A percentile compares a stretch with the other conserved stretches of the same genome.
Evolutionary conservation across 2,888 invertebrate genomes (phyloP).

Genomic region (Archips xylosteana): DNA sequence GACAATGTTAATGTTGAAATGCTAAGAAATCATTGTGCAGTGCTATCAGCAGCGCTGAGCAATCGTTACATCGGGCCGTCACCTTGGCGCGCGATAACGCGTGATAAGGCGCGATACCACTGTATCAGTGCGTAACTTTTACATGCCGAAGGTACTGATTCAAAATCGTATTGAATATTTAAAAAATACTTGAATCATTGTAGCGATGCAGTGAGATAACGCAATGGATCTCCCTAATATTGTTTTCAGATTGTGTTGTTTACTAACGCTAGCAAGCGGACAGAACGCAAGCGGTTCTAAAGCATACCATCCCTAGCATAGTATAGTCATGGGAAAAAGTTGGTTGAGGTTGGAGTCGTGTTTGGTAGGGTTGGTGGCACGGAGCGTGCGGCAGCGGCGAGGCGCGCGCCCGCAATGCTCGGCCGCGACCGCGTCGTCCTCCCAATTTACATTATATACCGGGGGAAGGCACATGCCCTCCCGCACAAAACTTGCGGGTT

Average conservation of each 20-base stretch:
- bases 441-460: slow-evolving; percentile 71
- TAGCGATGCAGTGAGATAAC: slow-evolving; percentile 10
- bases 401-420: slow-evolving; percentile 64
- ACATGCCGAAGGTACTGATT: slow-evolving; percentile 24
- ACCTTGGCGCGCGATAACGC: slow-evolving; percentile 82
- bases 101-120: slow-evolving; percentile 65
- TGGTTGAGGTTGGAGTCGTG: not conserved
- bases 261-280: not conserved
- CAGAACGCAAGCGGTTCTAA: not conserved
- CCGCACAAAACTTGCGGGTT: slow-evolving; percentile 72
- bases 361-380: not conserved
- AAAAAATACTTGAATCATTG: not conserved
- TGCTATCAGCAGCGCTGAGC: slow-evolving; percentile 63
- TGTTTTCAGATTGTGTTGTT: slow-evolving; percentile 22
- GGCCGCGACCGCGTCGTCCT: slow-evolving; percentile 12
- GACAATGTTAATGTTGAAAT: slow-evolving; percentile 49
- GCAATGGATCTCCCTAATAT: not conserved
- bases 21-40: slow-evolving; percentile 52
- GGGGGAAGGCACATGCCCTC: slow-evolving; percentile 47
- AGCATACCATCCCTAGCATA: not conserved
- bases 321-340: slow-evolving; percentile 16
- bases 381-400: slow-evolving; percentile 56
- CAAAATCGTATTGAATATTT: slow-evolving; percentile 10
- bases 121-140: slow-evolving; percentile 35
- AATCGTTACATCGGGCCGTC: slow-evolving; percentile 78